Base-by-base conservation (phyloP, 1,140 invertebrate genomes). In the Brachionus rubens region DNA sequence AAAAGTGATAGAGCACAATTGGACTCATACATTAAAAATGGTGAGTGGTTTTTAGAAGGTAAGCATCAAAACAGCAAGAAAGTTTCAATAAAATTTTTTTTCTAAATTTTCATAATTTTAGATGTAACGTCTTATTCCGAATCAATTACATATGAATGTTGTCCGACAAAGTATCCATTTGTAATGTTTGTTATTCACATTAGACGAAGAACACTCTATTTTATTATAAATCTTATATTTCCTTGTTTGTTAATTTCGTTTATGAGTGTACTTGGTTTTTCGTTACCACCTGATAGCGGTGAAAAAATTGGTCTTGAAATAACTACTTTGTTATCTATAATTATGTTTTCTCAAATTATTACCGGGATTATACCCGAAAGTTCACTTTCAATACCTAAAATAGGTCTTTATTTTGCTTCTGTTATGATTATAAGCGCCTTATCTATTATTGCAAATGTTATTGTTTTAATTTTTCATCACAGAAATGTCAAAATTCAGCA, bases 391-490 rank as follows among this genome's bases (percentile, higher is more conserved):
- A 90, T 98, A 85, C 94, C 94, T 84, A 89, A 98, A 84, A 93
- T 98, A 91, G 94, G 94, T 16, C 48, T 96, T 78, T 99, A 99
- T 88, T 99, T 99, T 88, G 97, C 96, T 86, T 98, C 94, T 88
- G 98, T 99, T 86, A 99, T 99, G 96, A 94, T 98, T 86, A 98
- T 99, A 94, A 96, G 98, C 85, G 94, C 95, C 80, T 94, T 95
- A 81, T 98, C 95, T 77, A 95, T 99, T 81, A 93, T 98, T 81
- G 95, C 94, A 85, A 98, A 96, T 76, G 96, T 99, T 80, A 90
- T 98, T 81, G 97, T 99, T 82, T 89, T 99, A 80, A 99, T 98
- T 88, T 98, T 97, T 87, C 97, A 99, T 88, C 95, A 99, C 88
- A 90, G 96, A 80, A 94, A 92, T 83, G 90, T 94, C 77, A 94